These are phyloP conservation scores for Bambusicola thoracicus DNA, from an alignment of 2,113 vertebrate species.

Conservation along the genomic window DNA sequence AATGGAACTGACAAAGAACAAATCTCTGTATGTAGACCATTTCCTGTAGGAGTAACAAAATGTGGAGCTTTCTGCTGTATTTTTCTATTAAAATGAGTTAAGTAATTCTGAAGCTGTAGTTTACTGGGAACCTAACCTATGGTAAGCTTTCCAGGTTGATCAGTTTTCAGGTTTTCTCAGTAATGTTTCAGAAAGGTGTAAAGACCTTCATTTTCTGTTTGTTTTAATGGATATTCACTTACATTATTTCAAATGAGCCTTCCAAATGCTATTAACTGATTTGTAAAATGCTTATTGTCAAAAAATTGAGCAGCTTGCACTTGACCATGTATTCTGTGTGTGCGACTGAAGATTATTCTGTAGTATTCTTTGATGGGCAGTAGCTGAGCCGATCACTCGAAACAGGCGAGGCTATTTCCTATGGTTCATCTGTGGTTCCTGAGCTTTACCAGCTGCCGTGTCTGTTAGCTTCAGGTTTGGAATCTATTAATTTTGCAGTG, in stretches of 20 bases:
- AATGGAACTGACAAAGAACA: background rate
- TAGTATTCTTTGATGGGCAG: background rate
- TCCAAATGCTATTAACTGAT: background rate
- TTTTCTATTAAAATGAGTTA: background rate
- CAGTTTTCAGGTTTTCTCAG: slow-evolving; percentile 1
- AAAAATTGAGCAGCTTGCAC: background rate
- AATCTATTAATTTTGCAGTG: background rate
- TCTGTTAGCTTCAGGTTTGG: background rate
- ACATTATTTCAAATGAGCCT: background rate
- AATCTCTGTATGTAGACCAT: background rate
- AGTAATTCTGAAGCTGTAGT: background rate
- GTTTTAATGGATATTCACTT: background rate
- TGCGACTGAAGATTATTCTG: slow-evolving; percentile 22
- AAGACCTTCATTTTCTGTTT: background rate
- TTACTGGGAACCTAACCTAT: background rate
- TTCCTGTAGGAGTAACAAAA: background rate
- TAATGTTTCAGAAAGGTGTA: background rate
- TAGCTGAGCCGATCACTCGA: background rate
- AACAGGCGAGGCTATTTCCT: background rate
- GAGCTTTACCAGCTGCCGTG: background rate
- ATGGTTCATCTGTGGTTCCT: background rate
- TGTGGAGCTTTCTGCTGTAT: background rate
- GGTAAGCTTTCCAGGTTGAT: background rate
- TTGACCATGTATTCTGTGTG: background rate
- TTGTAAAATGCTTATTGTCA: background rate